Base-by-base conservation (phyloP, 2,797 vertebrate genomes). In the Sebastes melanostomus region DNA sequence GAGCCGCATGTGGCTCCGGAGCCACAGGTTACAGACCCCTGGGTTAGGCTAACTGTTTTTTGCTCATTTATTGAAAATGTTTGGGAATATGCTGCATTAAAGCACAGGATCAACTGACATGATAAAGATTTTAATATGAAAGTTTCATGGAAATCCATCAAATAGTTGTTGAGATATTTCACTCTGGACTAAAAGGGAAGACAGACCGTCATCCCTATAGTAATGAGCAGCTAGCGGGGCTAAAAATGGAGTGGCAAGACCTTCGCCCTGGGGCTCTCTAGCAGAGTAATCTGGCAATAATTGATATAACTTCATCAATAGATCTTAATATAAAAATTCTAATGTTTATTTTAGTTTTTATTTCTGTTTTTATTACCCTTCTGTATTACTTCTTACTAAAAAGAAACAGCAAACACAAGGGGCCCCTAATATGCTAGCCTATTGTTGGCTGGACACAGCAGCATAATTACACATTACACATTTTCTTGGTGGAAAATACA, bases 161-260 rank as follows among this genome's bases (percentile, higher is more conserved):
- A 16, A 46, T 8, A 46, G 42, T 18, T 46, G 42, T 46, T 46
- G 42, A 46, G 42, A 46, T 46, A 46, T 46, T 46, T 46, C 42
- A 16, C 42, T 46, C 14, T 46, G 42, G 42, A 46, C 42, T 52
- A n/a, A 52, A 52, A 52, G 4, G 50, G 50, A 20, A 52, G 50
- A n/a, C 50, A 20, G 20, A 4, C 50, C 50, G 4, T 8, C 20
- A 52, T 52, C 20, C 50, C 50, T 52, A 20, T n/a, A 52, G 20
- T 20, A 20, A 4, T n/a, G 1, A 0, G 20, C 50, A 0, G 1
- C 54, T 56, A 56, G n/a, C 4, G n/a, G 11, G 9, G 62, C 36
- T 52, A n/a, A 50, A 29, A 18, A 29, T 11, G 7, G 25, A 20
- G 25, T 13, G 1, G 27, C 18, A 18, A 29, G 42, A 54, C 65